Evolutionary conservation across 1,140 invertebrate species (phyloP).

Genomic region (Cyclargus thomasi): DNA sequence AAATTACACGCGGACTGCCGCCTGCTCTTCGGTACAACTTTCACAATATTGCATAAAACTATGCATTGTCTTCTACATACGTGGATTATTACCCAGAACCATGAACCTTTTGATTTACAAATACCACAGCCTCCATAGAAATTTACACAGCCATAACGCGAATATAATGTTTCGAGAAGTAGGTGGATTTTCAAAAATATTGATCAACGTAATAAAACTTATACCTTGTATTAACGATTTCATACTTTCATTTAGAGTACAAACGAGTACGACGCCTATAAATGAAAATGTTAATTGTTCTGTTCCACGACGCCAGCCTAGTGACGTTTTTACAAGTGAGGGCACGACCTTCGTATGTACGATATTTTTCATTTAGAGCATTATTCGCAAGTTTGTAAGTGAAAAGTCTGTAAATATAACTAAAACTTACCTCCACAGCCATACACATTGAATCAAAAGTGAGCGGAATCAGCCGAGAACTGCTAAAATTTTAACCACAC

Average conservation of each 20-base stretch:
- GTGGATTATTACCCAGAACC: too few species aligned
- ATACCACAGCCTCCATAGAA: too few species aligned
- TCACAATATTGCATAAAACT: not conserved
- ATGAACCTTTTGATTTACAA: too few species aligned
- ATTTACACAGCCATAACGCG: too few species aligned
- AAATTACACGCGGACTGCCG: not conserved
- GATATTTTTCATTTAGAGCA: constrained; percentile 13
- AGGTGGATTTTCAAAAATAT: not conserved
- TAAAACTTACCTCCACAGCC: constrained; percentile 72
- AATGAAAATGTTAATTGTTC: constrained; percentile 47
- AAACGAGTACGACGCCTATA: constrained; percentile 17
- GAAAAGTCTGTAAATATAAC: constrained; percentile 4
- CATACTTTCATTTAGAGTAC: not conserved
- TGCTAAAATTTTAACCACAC: constrained; percentile 63
- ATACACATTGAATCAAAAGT: constrained; percentile 76
- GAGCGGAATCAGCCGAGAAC: constrained; percentile 73
- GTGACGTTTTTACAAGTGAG: constrained; percentile 46
- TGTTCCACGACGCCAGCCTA: constrained; percentile 44
- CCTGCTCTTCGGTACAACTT: not conserved
- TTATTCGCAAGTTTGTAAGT: not conserved
- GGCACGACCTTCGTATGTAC: constrained; percentile 48
- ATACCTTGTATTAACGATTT: too few species aligned
- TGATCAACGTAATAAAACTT: not conserved
- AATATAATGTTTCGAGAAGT: too few species aligned
- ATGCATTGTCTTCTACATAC: too few species aligned